Conservation (phyloP, 2,797 vertebrate genomes). For the Galago senegalensis region DNA sequence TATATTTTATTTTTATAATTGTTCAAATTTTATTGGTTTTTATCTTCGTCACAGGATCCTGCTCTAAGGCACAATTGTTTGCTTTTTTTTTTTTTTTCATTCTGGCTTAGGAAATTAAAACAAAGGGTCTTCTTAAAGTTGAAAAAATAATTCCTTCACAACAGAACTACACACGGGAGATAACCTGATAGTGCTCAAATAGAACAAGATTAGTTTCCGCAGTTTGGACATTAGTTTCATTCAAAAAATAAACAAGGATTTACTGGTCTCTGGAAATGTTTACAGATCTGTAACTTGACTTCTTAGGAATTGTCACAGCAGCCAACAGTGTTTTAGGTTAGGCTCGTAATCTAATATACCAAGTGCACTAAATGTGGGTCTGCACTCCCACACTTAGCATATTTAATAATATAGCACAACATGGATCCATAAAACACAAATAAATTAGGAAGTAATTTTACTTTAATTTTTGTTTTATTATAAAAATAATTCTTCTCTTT, state of each 20-base stretch:
- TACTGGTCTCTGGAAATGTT: slow-evolving; percentile 40
- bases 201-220: not conserved
- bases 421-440: not conserved
- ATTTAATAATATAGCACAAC: not conserved
- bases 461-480: not conserved
- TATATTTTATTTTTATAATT: slow-evolving; percentile 8
- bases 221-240: slow-evolving; percentile 42
- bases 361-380: not conserved
- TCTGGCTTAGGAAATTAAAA: not conserved
- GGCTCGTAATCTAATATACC: not conserved
- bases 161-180: not conserved
- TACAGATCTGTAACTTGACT: slow-evolving; percentile 26
- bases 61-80: not conserved
- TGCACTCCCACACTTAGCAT: not conserved
- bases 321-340: not conserved
- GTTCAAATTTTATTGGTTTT: slow-evolving; percentile 53
- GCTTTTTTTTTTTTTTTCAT: not conserved
- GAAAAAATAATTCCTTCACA: slow-evolving; percentile 36
- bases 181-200: slow-evolving; percentile 42
- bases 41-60: not conserved
- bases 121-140: slow-evolving; percentile 5
- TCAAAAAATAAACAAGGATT: slow-evolving; percentile 53
- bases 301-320: not conserved
- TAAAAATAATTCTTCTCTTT: slow-evolving; percentile 30
- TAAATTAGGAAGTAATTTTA: slow-evolving; percentile 15